A percentile compares a stretch with the other conserved stretches of the same genome.
Evolutionary conservation across 2,888 invertebrate species (phyloP).

Genomic region (Lacanobia wlatinum): DNA sequence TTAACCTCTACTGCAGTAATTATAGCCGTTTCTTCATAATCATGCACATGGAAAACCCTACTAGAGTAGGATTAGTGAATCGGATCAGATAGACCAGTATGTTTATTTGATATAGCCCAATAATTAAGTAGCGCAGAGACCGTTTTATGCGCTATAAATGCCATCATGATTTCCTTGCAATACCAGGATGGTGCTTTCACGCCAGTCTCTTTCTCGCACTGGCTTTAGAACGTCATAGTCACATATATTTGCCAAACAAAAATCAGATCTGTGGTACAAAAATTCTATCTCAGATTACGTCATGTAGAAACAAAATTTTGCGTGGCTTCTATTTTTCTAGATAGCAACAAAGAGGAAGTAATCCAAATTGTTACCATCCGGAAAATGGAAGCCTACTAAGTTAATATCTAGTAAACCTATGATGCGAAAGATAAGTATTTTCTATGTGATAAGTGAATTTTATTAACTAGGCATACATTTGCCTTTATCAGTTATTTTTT

Average conservation of each 20-base stretch:
- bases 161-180: no score
- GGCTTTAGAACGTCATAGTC: no score
- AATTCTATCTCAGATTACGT: neutral
- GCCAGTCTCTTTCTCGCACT: no score
- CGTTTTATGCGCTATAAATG: no score
- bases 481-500: conserved; percentile 40
- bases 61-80: no score
- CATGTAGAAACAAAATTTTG: neutral
- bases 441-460: conserved; percentile 39
- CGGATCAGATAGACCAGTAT: no score
- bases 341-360: conserved; percentile 1
- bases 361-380: conserved; percentile 1
- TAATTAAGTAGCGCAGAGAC: no score
- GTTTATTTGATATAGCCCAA: no score
- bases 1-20: no score
- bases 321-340: neutral
- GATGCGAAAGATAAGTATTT: conserved; percentile 15
- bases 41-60: no score
- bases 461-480: conserved; percentile 35
- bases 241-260: neutral
- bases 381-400: conserved; percentile 9
- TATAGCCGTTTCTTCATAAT: no score
- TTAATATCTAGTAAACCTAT: conserved; percentile 12
- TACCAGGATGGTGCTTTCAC: no score
- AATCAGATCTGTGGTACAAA: neutral